A percentile compares a stretch with the other conserved stretches of the same genome.
phyloP scores from a whole-genome alignment of 2,797 vertebrate species.

The Cyclopterus lumpus region DNA sequence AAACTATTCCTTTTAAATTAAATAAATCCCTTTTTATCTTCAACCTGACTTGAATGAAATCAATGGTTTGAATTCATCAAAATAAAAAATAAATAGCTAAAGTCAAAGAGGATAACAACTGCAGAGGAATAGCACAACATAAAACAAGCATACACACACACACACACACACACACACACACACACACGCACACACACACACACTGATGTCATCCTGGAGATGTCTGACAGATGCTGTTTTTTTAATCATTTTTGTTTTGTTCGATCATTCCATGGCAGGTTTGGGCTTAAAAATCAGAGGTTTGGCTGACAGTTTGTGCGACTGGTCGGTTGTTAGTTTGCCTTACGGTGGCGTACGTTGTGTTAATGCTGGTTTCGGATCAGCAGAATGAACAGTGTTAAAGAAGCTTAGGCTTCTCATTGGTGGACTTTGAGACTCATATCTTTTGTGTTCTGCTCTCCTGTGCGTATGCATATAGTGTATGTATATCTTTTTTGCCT shows the following conservation, averaged over 20 bases:
- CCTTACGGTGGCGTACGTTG: conserved; percentile 73
- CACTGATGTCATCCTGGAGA: conserved; percentile 56
- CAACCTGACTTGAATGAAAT: background rate
- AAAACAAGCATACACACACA: conserved; percentile 23
- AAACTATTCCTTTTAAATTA: conserved; percentile 3
- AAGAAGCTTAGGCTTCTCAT: conserved; percentile 63
- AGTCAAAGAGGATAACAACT: conserved; percentile 24
- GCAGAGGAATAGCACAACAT: conserved; percentile 15
- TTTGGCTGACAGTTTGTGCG: conserved; percentile 49
- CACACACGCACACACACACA: conserved; percentile 29
- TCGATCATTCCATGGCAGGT: conserved; percentile 72
- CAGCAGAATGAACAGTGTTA: conserved; percentile 58
- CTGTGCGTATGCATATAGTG: conserved; percentile 82
- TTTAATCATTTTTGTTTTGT: conserved; percentile 23
- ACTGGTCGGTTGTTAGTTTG: conserved; percentile 72
- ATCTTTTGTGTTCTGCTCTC: conserved; percentile 81
- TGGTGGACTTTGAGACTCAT: conserved; percentile 67
- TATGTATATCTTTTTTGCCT: conserved; percentile 86
- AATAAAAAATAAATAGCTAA: background rate
- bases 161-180: conserved; percentile 29
- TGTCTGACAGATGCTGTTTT: conserved; percentile 47
- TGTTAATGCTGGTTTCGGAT: conserved; percentile 67
- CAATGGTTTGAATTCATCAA: background rate
- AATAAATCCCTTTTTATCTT: background rate
- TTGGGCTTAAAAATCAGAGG: conserved; percentile 68